Conservation (phyloP, 2,888 invertebrate genomes). For the Clusia tigrina region DNA sequence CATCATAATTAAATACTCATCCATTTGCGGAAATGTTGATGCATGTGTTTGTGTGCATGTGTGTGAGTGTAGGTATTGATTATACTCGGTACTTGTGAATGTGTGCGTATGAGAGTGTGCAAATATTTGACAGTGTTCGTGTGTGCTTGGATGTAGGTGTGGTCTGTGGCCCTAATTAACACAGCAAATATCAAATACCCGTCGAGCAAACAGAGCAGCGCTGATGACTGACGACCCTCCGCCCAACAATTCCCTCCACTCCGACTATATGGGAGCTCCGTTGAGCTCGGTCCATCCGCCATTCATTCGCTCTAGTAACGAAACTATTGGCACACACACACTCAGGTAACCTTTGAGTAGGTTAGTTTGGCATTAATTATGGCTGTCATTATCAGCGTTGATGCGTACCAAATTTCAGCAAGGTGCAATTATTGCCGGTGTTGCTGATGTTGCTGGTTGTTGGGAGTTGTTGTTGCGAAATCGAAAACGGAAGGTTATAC, state of each 20-base stretch:
- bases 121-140: not conserved
- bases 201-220: not conserved
- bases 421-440: too few species aligned
- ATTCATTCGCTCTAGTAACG: too few species aligned
- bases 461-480: too few species aligned
- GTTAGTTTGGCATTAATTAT: conserved; percentile 8
- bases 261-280: too few species aligned
- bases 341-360: not conserved
- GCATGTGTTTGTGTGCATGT: not conserved
- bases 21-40: not conserved
- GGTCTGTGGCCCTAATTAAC: not conserved
- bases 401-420: too few species aligned
- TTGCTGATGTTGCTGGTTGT: too few species aligned
- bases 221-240: not conserved
- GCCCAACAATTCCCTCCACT: too few species aligned
- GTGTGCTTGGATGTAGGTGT: not conserved
- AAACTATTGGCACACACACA: too few species aligned
- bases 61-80: not conserved
- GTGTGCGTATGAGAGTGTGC: not conserved
- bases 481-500: too few species aligned
- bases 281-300: not conserved
- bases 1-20: conserved; percentile 11
- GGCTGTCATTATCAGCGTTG: conserved; percentile 4
- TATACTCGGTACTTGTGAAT: not conserved
- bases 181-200: conserved; percentile 1